Conservation (phyloP, 2,888 invertebrate species). For the Synergus itoensis region DNA sequence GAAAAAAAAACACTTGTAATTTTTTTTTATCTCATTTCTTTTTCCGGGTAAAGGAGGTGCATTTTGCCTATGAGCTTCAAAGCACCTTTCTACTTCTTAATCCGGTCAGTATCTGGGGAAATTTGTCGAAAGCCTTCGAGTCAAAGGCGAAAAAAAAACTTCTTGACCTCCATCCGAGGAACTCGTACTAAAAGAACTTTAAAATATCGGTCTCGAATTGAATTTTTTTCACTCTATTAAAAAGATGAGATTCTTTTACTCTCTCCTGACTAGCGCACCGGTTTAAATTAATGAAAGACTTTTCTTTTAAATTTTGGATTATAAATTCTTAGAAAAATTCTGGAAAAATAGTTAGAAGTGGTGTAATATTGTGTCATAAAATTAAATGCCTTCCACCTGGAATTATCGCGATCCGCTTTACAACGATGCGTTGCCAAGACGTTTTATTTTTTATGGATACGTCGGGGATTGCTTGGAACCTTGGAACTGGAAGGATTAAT, state of each 20-base stretch:
- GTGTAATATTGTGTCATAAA: conserved; percentile 6
- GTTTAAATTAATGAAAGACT: too few species aligned
- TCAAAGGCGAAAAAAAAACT: background rate
- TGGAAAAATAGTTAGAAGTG: background rate
- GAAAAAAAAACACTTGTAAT: background rate
- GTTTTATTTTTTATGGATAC: conserved; percentile 29
- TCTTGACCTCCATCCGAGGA: conserved; percentile 28
- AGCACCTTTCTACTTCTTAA: conserved; percentile 28
- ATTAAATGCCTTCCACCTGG: conserved; percentile 15
- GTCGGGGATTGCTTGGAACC: conserved; percentile 24
- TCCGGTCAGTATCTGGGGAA: conserved; percentile 38
- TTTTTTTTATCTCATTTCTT: conserved; percentile 4
- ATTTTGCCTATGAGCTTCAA: conserved; percentile 30
- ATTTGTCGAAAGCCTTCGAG: conserved; percentile 15
- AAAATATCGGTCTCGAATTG: background rate
- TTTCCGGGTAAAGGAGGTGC: conserved; percentile 3
- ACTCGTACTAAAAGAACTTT: background rate
- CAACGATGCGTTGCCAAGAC: conserved; percentile 25
- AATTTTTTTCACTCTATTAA: background rate
- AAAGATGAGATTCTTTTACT: background rate
- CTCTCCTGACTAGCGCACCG: too few species aligned
- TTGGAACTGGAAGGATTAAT: conserved; percentile 5
- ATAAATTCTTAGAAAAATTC: background rate
- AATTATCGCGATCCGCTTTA: conserved; percentile 28
- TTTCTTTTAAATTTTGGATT: too few species aligned